Conservation (phyloP, 1,140 invertebrate genomes). For the Ptiloglossa arizonensis region DNA sequence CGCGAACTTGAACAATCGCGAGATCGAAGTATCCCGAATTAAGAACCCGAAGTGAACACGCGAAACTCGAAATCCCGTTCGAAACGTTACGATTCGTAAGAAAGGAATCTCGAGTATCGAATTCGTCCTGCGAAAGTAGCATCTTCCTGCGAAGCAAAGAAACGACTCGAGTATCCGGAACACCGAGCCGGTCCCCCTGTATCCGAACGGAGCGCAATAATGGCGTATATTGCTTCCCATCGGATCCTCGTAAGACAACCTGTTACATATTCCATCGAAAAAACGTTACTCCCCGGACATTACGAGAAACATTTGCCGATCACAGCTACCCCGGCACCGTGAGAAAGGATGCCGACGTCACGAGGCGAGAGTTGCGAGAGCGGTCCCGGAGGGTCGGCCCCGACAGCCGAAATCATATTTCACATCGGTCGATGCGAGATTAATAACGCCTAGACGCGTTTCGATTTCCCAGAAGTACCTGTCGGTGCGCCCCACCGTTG, state of each 20-base stretch:
- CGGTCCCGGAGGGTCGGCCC: not conserved
- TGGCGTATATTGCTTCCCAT: constrained; percentile 52
- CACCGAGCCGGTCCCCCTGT: not conserved
- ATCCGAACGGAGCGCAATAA: constrained; percentile 41
- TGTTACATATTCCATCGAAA: constrained; percentile 61
- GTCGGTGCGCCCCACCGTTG: constrained; percentile 41
- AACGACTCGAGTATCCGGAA: too few relatives aligned
- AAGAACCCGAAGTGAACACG: too few relatives aligned
- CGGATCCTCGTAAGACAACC: constrained; percentile 57
- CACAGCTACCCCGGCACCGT: not conserved
- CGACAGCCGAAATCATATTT: constrained; percentile 60
- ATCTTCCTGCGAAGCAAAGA: too few relatives aligned
- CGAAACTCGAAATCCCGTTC: too few relatives aligned
- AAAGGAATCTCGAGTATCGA: too few relatives aligned
- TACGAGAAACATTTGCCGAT: constrained; percentile 31
- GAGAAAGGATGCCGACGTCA: not conserved
- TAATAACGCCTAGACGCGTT: constrained; percentile 66
- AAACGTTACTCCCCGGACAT: constrained; percentile 56
- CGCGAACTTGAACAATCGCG: too few relatives aligned
- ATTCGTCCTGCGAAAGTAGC: too few relatives aligned
- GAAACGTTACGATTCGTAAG: too few relatives aligned
- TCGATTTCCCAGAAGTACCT: constrained; percentile 68
- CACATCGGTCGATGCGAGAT: constrained; percentile 64
- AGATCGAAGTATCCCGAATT: too few relatives aligned
- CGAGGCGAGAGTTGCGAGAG: not conserved